These are phyloP conservation scores for Cinclus cinclus DNA, from an alignment of 2,113 vertebrate species.

Conservation along the genomic window DNA sequence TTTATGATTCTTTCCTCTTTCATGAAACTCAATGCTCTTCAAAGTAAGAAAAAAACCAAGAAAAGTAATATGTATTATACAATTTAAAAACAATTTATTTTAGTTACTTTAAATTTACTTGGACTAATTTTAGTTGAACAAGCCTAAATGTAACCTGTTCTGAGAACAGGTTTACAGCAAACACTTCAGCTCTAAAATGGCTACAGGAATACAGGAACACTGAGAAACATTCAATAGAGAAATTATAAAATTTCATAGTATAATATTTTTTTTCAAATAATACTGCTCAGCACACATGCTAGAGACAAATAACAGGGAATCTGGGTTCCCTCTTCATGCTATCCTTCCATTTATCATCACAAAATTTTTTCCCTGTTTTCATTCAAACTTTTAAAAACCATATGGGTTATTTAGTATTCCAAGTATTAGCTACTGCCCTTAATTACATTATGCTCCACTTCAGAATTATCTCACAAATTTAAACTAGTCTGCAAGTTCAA, in stretches of 20 bases:
- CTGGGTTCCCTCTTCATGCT: not conserved
- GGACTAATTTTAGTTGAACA: not conserved
- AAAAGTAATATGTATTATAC: not conserved
- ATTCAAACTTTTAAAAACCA: not conserved
- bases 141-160: not conserved
- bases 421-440: not conserved
- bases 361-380: not conserved
- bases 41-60: slow-evolving; percentile 25
- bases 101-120: not conserved
- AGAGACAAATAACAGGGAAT: not conserved
- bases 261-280: not conserved
- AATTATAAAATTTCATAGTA: not conserved
- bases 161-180: not conserved
- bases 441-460: not conserved
- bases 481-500: not conserved
- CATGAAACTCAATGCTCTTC: slow-evolving; percentile 95
- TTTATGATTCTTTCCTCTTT: slow-evolving; percentile 98
- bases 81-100: not conserved
- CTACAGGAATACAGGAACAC: not conserved
- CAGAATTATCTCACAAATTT: not conserved
- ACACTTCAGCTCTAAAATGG: not conserved
- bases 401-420: not conserved
- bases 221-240: not conserved
- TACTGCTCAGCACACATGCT: not conserved
- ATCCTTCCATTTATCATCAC: not conserved